phyloP scores from a whole-genome alignment of 1,140 invertebrate genomes.

The Xylocopa sonorina region DNA sequence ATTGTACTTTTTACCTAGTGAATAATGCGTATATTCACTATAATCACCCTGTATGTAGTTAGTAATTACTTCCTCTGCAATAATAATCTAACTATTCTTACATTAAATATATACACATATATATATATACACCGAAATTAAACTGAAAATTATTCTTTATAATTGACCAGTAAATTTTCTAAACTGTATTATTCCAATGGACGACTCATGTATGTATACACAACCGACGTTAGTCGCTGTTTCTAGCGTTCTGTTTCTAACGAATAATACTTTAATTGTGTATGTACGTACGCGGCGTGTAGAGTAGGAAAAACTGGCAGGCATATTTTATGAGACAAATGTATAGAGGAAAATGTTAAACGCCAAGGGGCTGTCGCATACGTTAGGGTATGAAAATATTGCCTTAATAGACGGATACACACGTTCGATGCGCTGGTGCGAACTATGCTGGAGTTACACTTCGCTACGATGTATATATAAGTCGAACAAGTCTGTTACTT shows the following conservation, averaged over 20 bases:
- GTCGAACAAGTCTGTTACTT: constrained; percentile 26
- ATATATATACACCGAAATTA: no score
- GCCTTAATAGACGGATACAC: constrained; percentile 66
- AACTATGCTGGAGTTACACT: constrained; percentile 45
- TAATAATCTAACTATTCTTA: constrained; percentile 9
- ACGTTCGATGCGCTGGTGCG: constrained; percentile 46
- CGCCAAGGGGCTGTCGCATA: constrained; percentile 26
- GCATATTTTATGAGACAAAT: constrained; percentile 41
- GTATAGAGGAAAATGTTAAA: constrained; percentile 20
- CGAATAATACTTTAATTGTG: constrained; percentile 9
- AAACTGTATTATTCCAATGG: background rate
- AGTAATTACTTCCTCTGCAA: constrained; percentile 16
- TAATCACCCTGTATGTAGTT: constrained; percentile 5
- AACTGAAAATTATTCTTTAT: constrained; percentile 10
- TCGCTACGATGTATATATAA: constrained; percentile 37
- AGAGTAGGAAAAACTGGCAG: constrained; percentile 16
- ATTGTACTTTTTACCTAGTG: background rate
- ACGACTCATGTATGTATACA: constrained; percentile 11
- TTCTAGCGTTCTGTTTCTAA: constrained; percentile 10
- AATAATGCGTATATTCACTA: background rate
- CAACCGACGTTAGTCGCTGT: background rate
- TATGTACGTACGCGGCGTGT: constrained; percentile 17
- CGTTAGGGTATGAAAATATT: constrained; percentile 55
- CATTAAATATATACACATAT: constrained; percentile 12
- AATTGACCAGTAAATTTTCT: background rate